Conservation (phyloP, 2,797 vertebrate genomes). For the Labeo calbasu region DNA sequence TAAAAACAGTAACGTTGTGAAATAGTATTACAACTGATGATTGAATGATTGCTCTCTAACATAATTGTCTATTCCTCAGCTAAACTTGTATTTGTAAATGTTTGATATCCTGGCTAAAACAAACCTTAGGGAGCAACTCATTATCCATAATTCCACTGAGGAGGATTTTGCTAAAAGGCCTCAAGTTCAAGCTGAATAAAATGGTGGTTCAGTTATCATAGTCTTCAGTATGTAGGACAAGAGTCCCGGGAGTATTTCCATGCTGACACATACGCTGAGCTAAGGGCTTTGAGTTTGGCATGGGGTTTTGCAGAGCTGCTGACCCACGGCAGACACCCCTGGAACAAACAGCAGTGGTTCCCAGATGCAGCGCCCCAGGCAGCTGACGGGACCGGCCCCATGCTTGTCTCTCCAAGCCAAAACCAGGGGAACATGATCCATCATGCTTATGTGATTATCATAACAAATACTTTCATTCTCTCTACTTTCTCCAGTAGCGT, state of each 20-base stretch:
- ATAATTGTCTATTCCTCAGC: neutral
- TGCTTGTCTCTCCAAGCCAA: slow-evolving; percentile 61
- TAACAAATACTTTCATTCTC: slow-evolving; percentile 55
- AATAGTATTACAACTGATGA: neutral
- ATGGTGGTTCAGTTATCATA: neutral
- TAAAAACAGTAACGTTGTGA: neutral
- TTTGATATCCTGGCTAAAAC: slow-evolving; percentile 6
- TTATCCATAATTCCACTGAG: slow-evolving; percentile 10
- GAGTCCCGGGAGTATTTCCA: slow-evolving; percentile 24
- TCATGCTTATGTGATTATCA: slow-evolving; percentile 73
- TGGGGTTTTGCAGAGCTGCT: slow-evolving; percentile 54
- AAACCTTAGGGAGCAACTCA: slow-evolving; percentile 9
- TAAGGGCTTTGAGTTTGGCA: slow-evolving; percentile 31
- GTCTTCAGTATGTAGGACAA: slow-evolving; percentile 14
- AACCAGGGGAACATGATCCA: slow-evolving; percentile 55
- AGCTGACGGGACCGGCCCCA: slow-evolving; percentile 54
- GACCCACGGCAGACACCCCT: slow-evolving; percentile 60
- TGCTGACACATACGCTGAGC: slow-evolving; percentile 24
- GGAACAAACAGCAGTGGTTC: slow-evolving; percentile 70
- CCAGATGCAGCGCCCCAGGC: slow-evolving; percentile 78
- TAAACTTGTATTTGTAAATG: slow-evolving; percentile 4
- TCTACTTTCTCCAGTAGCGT: neutral
- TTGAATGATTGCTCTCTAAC: too few species aligned
- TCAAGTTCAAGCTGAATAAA: slow-evolving; percentile 4
- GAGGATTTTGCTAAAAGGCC: slow-evolving; percentile 11